Conservation (phyloP, 2,888 invertebrate species). For the Bugula neritina region DNA sequence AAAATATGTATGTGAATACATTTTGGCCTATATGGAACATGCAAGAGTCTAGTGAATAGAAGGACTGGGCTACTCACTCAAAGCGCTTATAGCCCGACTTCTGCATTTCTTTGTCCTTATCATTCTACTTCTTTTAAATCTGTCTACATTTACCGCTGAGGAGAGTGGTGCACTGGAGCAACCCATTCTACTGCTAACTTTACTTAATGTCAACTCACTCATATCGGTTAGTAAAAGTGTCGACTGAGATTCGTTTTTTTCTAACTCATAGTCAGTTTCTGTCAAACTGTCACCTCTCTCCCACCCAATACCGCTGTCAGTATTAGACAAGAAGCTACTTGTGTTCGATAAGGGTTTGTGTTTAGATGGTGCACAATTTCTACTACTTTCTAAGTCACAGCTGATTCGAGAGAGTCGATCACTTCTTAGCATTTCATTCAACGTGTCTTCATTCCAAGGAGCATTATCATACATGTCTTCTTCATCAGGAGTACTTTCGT, state of each 20-base stretch:
- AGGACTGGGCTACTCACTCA: slow-evolving; percentile 18
- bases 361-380: background rate
- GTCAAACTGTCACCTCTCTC: background rate
- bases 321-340: background rate
- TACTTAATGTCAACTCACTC: background rate
- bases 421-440: background rate
- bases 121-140: background rate
- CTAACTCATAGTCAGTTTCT: background rate
- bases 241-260: background rate
- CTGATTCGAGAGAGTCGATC: background rate
- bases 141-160: background rate
- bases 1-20: no score
- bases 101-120: slow-evolving; percentile 7
- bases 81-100: background rate
- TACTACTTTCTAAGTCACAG: background rate
- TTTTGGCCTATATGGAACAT: no score
- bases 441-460: background rate
- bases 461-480: slow-evolving; percentile 15
- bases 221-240: background rate
- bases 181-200: background rate
- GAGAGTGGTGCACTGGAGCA: background rate
- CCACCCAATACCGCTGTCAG: slow-evolving; percentile 1
- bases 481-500: background rate
- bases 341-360: background rate
- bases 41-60: no score